Evolutionary conservation across 1,140 invertebrate species (phyloP).

Genomic region (Paraescarpia echinospica): DNA sequence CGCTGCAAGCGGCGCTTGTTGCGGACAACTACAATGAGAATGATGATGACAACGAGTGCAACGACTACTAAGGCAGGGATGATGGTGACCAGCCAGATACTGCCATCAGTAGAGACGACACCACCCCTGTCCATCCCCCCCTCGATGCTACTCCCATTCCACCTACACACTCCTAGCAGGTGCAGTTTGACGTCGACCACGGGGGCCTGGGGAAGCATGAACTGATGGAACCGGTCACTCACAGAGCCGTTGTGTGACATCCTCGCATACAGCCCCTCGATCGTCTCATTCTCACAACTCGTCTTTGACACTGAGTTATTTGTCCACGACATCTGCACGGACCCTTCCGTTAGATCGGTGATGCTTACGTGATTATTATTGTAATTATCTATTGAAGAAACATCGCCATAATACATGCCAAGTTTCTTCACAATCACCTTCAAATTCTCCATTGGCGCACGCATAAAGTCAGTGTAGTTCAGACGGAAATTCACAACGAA

Average conservation of each 20-base stretch:
- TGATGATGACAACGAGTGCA: constrained; percentile 26
- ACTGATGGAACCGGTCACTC: constrained; percentile 18
- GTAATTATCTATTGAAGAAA: constrained; percentile 12
- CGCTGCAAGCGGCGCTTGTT: constrained; percentile 23
- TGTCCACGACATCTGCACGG: constrained; percentile 35
- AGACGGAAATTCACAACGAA: constrained; percentile 31
- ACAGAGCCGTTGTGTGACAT: constrained; percentile 23
- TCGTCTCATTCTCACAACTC: constrained; percentile 27
- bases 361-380: constrained; percentile 25
- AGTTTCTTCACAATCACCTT: neutral
- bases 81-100: constrained; percentile 30
- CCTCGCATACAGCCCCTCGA: constrained; percentile 18
- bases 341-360: constrained; percentile 29
- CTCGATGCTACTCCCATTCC: neutral
- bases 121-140: neutral
- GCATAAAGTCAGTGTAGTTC: constrained; percentile 29
- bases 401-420: neutral
- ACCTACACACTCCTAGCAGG: neutral
- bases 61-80: constrained; percentile 30
- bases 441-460: constrained; percentile 25
- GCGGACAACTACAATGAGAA: constrained; percentile 22
- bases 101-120: constrained; percentile 20
- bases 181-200: neutral
- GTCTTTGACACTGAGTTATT: constrained; percentile 31
- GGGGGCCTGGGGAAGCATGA: constrained; percentile 18